A percentile compares a stretch with the other conserved stretches of the same genome.
Conservation (phyloP, 2,113 vertebrate species). For the Aptenodytes patagonicus region DNA sequence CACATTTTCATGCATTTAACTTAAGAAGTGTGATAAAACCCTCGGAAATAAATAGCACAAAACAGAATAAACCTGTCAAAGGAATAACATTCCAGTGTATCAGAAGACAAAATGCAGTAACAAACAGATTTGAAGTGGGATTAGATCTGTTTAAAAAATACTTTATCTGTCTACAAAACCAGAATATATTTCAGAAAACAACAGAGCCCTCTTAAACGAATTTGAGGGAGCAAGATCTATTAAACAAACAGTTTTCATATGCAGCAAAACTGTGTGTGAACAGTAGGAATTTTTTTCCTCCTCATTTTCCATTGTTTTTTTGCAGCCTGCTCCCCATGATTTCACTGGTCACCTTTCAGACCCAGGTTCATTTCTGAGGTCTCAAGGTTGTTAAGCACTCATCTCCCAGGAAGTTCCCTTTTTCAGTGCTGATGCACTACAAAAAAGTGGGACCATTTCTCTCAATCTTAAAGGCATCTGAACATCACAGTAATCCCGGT, state of each 20-base stretch:
- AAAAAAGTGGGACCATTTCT: neutral
- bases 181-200: constrained; percentile 46
- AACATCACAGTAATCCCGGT: neutral
- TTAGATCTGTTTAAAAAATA: constrained; percentile 65
- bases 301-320: neutral
- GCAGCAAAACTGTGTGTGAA: neutral
- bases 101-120: constrained; percentile 59
- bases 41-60: constrained; percentile 50
- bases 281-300: neutral
- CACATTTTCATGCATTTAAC: neutral
- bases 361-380: neutral
- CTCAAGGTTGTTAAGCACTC: neutral
- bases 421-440: neutral
- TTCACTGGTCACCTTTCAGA: neutral
- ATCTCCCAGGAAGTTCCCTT: neutral
- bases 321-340: neutral
- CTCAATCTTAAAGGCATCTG: neutral
- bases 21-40: constrained; percentile 3
- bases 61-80: constrained; percentile 72
- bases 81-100: constrained; percentile 33
- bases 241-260: neutral
- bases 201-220: neutral
- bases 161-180: neutral
- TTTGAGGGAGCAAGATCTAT: neutral
- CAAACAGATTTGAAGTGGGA: constrained; percentile 47